phyloP scores from a whole-genome alignment of 2,888 invertebrate genomes.

The Melanotus villosus region DNA sequence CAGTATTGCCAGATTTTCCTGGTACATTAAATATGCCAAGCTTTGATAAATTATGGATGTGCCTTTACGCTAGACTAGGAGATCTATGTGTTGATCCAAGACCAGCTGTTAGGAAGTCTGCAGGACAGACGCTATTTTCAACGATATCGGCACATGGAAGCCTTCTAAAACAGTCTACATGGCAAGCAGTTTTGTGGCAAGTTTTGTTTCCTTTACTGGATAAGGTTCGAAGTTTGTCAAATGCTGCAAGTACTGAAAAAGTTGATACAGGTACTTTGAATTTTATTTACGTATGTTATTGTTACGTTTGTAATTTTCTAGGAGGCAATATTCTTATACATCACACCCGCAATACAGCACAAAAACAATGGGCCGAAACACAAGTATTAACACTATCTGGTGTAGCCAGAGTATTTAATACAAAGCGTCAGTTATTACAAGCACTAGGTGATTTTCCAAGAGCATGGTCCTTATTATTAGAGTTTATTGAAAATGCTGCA shows the following conservation, averaged over 20 bases:
- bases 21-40: conserved; percentile 88
- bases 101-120: conserved; percentile 97
- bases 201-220: conserved; percentile 96
- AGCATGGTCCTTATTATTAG: conserved; percentile 94
- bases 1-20: conserved; percentile 88
- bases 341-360: conserved; percentile 98
- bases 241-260: conserved; percentile 81
- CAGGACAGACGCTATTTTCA: conserved; percentile 97
- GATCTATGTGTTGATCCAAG: conserved; percentile 95
- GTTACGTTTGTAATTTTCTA: conserved; percentile 15
- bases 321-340: conserved; percentile 95
- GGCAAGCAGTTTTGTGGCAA: conserved; percentile 96
- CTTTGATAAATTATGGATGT: conserved; percentile 97
- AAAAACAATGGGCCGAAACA: conserved; percentile 99
- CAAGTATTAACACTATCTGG: conserved; percentile 93
- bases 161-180: conserved; percentile 88
- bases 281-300: background rate
- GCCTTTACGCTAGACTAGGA: conserved; percentile 88
- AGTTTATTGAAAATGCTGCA: conserved; percentile 95
- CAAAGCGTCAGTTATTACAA: conserved; percentile 87
- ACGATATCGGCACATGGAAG: conserved; percentile 97
- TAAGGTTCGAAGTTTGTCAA: conserved; percentile 85
- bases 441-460: conserved; percentile 91
- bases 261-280: conserved; percentile 87
- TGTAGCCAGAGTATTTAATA: conserved; percentile 93